Percentiles rank a stretch among this genome's conserved stretches.
Evolutionary conservation across 1,140 invertebrate species (phyloP).

Genomic region (Acromyrmex heyeri): DNA sequence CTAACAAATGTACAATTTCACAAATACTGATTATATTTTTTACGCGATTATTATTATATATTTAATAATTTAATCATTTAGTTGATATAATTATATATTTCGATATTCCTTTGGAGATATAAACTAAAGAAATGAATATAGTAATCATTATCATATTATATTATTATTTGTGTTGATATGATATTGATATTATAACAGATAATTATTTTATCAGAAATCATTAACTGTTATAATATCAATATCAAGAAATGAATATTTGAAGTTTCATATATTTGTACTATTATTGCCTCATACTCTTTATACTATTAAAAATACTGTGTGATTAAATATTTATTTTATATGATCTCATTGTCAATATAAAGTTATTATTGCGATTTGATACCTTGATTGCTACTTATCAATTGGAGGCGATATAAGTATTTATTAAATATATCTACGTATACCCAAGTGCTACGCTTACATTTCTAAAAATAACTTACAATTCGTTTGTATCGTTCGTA

Average conservation of each 20-base stretch:
- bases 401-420: background rate
- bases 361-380: background rate
- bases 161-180: background rate
- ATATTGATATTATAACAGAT: background rate
- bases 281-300: background rate
- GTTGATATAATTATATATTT: conserved; percentile 2
- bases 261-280: background rate
- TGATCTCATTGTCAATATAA: background rate
- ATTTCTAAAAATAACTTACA: conserved; percentile 2
- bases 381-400: conserved; percentile 9
- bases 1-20: background rate
- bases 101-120: background rate
- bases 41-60: background rate
- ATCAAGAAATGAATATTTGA: background rate
- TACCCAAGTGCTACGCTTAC: background rate
- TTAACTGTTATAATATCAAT: no score
- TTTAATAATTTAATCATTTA: conserved; percentile 3
- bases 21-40: background rate
- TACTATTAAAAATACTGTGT: background rate
- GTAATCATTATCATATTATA: conserved; percentile 5
- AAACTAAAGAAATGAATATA: conserved; percentile 5
- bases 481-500: background rate
- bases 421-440: conserved; percentile 18
- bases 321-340: conserved; percentile 13
- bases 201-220: background rate